phyloP scores from a whole-genome alignment of 2,888 invertebrate species.

The Neoaliturus tenellus region DNA sequence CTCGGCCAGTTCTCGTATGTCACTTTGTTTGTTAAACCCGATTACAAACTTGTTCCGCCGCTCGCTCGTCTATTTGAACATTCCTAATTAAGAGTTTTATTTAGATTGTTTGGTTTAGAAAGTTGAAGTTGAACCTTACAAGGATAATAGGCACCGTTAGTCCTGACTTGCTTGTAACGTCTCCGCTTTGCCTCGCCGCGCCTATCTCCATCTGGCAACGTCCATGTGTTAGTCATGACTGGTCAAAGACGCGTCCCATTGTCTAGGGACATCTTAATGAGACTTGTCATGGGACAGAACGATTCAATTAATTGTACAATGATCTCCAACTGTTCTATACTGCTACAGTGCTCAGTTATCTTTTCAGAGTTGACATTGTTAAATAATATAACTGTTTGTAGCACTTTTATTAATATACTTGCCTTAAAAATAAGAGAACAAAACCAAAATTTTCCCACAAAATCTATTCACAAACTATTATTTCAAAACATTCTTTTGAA shows the following conservation, averaged over 20 bases:
- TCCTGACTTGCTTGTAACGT: background rate
- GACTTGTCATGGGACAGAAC: background rate
- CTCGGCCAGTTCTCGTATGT: background rate
- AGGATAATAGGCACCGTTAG: background rate
- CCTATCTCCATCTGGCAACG: background rate
- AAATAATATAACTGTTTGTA: no score
- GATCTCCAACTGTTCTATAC: background rate
- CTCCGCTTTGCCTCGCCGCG: background rate
- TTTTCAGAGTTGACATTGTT: no score
- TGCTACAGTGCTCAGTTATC: no score
- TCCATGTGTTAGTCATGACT: background rate
- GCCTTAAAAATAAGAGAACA: no score
- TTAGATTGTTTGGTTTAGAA: constrained; percentile 7
- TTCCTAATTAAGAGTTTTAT: constrained; percentile 23
- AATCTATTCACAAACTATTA: no score
- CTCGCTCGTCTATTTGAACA: constrained; percentile 9
- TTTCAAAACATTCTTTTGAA: no score
- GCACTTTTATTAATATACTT: no score
- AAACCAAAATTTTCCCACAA: no score
- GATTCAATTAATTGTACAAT: background rate
- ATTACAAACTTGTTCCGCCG: background rate
- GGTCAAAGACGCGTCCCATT: background rate
- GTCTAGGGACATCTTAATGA: background rate
- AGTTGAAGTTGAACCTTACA: background rate
- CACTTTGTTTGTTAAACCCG: background rate